phyloP scores from a whole-genome alignment of 2,888 invertebrate genomes.

The Eilema griseolum region DNA sequence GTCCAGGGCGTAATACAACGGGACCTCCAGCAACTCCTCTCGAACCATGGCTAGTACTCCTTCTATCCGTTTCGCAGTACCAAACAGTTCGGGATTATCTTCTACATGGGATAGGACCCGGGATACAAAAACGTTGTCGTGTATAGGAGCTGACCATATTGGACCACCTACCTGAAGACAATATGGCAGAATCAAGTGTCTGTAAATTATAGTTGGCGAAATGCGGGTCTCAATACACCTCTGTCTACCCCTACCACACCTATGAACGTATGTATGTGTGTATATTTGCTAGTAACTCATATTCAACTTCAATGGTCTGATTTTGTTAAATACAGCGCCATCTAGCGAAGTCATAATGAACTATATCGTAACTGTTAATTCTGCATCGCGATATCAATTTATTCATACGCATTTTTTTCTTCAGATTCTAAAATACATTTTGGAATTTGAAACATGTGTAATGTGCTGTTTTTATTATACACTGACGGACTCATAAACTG shows the following conservation, averaged over 20 bases:
- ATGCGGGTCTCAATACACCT: too few relatives aligned
- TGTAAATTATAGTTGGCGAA: too few relatives aligned
- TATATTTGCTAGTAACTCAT: too few relatives aligned
- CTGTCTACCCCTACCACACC: too few relatives aligned
- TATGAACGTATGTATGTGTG: too few relatives aligned
- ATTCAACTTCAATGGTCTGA: too few relatives aligned
- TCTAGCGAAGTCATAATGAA: neutral
- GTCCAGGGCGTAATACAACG: constrained; percentile 95
- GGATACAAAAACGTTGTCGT: constrained; percentile 92
- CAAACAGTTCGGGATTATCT: constrained; percentile 79
- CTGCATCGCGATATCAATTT: neutral
- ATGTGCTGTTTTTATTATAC: too few relatives aligned
- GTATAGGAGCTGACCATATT: constrained; percentile 96
- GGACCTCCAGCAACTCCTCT: constrained; percentile 94
- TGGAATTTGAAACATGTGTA: too few relatives aligned
- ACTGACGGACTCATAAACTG: too few relatives aligned
- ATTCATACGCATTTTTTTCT: neutral
- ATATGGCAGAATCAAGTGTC: constrained; percentile 9
- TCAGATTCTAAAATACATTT: neutral
- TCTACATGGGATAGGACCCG: constrained; percentile 87
- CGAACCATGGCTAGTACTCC: constrained; percentile 93
- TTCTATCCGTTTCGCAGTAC: constrained; percentile 91
- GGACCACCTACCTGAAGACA: constrained; percentile 94
- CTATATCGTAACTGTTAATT: neutral
- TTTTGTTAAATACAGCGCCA: neutral